Percentiles rank a stretch among this genome's conserved stretches.
Conservation (phyloP, 2,888 invertebrate species). For the Drosophila buzzatii region DNA sequence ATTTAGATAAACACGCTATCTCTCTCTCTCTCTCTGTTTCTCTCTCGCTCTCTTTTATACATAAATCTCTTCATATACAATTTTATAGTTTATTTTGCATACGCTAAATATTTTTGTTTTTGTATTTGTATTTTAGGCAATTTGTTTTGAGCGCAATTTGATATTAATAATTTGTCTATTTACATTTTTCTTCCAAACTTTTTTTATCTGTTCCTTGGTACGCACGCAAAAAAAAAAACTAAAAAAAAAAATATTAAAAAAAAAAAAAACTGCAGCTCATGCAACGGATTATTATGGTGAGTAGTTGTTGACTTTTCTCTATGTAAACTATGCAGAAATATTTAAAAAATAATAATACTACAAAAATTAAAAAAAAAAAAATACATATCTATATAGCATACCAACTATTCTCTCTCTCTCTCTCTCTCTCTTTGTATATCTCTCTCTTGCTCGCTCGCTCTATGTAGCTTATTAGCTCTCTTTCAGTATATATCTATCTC, state of each 20-base stretch:
- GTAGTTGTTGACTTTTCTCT: conserved; percentile 86
- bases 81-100: conserved; percentile 4
- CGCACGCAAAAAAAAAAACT: conserved; percentile 73
- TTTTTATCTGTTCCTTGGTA: conserved; percentile 75
- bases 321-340: conserved; percentile 56
- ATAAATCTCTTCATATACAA: neutral
- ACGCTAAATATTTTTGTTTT: conserved; percentile 7
- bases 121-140: conserved; percentile 29
- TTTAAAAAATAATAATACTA: too few relatives aligned
- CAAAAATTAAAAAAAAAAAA: neutral
- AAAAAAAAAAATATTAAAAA: neutral
- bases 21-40: conserved; percentile 4
- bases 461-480: conserved; percentile 19
- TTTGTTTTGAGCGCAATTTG: conserved; percentile 67
- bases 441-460: conserved; percentile 13
- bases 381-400: conserved; percentile 20
- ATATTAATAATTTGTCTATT: conserved; percentile 77
- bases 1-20: conserved; percentile 1
- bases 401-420: conserved; percentile 5
- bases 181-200: conserved; percentile 76
- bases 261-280: conserved; percentile 89
- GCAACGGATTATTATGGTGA: conserved; percentile 99
- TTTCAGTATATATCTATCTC: conserved; percentile 2
- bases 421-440: conserved; percentile 34
- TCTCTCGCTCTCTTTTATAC: conserved; percentile 2